Base-by-base conservation (phyloP, 2,113 vertebrate species). In the Hemiscyllium ocellatum region DNA sequence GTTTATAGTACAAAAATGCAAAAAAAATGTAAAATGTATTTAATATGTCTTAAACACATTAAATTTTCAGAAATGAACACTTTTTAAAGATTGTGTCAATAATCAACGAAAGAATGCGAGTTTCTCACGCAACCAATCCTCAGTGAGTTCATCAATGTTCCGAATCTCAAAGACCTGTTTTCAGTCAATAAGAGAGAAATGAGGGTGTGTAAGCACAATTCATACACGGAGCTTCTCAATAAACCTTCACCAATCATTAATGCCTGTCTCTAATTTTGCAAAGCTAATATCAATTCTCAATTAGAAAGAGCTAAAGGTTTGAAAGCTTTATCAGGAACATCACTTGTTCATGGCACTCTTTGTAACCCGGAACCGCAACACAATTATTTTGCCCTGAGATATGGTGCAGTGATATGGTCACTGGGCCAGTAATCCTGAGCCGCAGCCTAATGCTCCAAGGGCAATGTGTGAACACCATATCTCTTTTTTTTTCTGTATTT, bases 81-180 rank as follows among this genome's bases (percentile, higher is more conserved):
- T 24, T 47, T 56, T 2, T 65, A 56, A 33, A 2, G 24, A 52
- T 29, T 13, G 29, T 33, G 87, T 26, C 26, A 15, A 1, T 17
- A 24, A 3, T 37, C 91, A 98, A 94, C 97, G 97, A 87, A 98
- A 98, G 89, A 98, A 98, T 0, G 97, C 89, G 80, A 98, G 96
- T 24, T 98, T 97, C 22, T 97, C 97, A 95, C 97, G 97, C 90
- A 98, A 97, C 98, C 98, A 98, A 50, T 98, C 97, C 95, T 98
- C 98, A 0, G 98, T 97, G 96, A 98, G 96, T 56, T 98, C 98
- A 4, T 98, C 98, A 0, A 97, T 96, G 56, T 97, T 98, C 80
- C 98, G 97, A 19, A 97, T 97, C 96, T 98, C 98, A 96, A 98
- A 98, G 65, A 98, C 97, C 98, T 98, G 47, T 47, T 61, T 80